A percentile compares a stretch with the other conserved stretches of the same genome.
Conservation (phyloP, 1,140 invertebrate species). For the Harlomillsia oculata region DNA sequence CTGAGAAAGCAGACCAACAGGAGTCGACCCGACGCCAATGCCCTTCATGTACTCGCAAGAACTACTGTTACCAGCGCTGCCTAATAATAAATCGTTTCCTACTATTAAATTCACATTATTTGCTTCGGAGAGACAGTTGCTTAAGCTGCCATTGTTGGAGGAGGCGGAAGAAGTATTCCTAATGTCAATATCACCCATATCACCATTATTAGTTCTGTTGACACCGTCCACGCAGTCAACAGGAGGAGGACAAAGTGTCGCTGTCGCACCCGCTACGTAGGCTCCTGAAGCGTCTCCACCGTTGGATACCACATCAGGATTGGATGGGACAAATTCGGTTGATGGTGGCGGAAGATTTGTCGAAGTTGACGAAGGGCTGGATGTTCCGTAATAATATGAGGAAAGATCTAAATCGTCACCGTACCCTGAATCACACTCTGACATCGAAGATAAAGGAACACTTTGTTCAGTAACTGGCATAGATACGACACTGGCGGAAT, state of each 20-base stretch:
- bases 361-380: not conserved
- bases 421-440: slow-evolving; percentile 34
- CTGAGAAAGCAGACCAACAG: slow-evolving; percentile 2
- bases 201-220: no score
- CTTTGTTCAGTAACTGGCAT: no score
- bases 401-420: slow-evolving; percentile 29
- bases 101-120: not conserved
- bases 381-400: slow-evolving; percentile 25
- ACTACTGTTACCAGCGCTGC: not conserved
- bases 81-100: not conserved
- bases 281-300: no score
- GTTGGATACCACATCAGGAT: no score
- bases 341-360: no score
- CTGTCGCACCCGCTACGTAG: no score
- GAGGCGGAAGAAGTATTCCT: not conserved
- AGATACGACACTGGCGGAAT: no score
- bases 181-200: slow-evolving; percentile 18
- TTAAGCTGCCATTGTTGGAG: no score
- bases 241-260: no score
- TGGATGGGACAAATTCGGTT: no score
- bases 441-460: slow-evolving; percentile 1
- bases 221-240: no score
- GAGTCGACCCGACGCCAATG: not conserved
- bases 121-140: no score
- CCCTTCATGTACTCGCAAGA: not conserved